Evolutionary conservation across 1,140 invertebrate genomes (phyloP).

Genomic region (Kradibia gibbosae): DNA sequence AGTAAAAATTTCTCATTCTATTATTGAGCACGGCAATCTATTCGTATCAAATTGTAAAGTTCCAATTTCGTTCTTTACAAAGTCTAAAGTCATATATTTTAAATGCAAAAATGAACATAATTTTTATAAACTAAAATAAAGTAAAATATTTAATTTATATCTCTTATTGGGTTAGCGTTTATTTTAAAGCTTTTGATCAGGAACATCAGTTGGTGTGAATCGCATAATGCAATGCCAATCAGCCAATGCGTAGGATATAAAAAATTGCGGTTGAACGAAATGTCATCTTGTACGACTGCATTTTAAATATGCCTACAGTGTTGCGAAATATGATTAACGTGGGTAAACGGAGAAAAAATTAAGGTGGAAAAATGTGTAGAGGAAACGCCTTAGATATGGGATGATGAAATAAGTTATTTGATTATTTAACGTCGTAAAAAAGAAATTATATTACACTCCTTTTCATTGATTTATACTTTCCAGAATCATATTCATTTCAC

Average conservation of each 20-base stretch:
- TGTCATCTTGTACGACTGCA: neutral
- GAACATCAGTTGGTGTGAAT: neutral
- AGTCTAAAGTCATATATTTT: too few relatives aligned
- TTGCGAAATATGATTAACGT: constrained; percentile 11
- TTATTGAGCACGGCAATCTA: too few relatives aligned
- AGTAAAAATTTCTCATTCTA: too few relatives aligned
- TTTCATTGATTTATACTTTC: neutral
- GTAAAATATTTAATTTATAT: neutral
- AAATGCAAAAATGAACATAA: too few relatives aligned
- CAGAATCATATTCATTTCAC: neutral
- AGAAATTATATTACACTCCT: constrained; percentile 13
- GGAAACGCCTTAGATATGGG: neutral
- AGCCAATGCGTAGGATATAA: neutral
- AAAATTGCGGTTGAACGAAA: constrained; percentile 13
- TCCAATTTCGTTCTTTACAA: too few relatives aligned
- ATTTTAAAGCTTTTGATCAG: neutral
- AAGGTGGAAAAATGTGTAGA: neutral
- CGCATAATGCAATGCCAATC: neutral
- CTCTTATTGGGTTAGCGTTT: neutral
- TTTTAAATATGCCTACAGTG: neutral
- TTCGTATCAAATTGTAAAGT: too few relatives aligned
- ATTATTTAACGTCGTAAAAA: constrained; percentile 30
- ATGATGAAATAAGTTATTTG: constrained; percentile 17
- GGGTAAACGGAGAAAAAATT: constrained; percentile 4
- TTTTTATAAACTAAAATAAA: neutral